Base-by-base conservation (phyloP, 2,888 invertebrate species). In the Ceramica pisi region DNA sequence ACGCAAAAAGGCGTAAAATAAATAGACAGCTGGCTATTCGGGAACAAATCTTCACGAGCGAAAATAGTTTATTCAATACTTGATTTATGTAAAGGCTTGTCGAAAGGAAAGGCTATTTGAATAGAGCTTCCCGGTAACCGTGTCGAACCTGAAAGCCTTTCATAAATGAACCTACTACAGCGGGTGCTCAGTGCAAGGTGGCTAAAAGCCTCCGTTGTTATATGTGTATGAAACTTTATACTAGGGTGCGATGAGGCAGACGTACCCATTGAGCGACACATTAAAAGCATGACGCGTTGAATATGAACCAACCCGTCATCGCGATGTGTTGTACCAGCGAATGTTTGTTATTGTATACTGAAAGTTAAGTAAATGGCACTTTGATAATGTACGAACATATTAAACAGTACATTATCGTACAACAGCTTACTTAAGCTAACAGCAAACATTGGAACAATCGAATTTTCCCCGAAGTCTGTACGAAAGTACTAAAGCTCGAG, bases 121-220 rank as follows among this genome's bases (percentile, higher is more conserved):
- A 95, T 95, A 94, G 93, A 91, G 89, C 89, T 91, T 90, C 89
- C 90, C 88, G 89, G 89, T 92, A 90, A 90, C 90, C 89, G 90
- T 90, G 90, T 92, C 90, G 91, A 92, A 93, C 90, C 91, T 94
- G 93, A 94, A 94, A 94, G 94, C 94, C 94, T 94, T 94, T 94
- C 94, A 94, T 94, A 94, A 94, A 94, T 92, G 93, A 91, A 92
- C 89, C 88, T 86, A 84, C 87, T 80, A 85, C 78, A 80, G 88
- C 84, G 87, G 90, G 90, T 90, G 92, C 92, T 92, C 90, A 87
- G 86, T 89, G 90, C 89, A 91, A 89, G 91, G 88, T 90, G 87
- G 87, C 91, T 93, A 92, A 94, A 93, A 92, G 93, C 92, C 86
- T 86, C 86, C 78, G 87, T 88, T 90, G 84, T 91, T 79, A 72